A percentile compares a stretch with the other conserved stretches of the same genome.
These are phyloP conservation scores for Emmelina monodactyla DNA, from an alignment of 2,888 invertebrate genomes.

Conservation along the genomic window DNA sequence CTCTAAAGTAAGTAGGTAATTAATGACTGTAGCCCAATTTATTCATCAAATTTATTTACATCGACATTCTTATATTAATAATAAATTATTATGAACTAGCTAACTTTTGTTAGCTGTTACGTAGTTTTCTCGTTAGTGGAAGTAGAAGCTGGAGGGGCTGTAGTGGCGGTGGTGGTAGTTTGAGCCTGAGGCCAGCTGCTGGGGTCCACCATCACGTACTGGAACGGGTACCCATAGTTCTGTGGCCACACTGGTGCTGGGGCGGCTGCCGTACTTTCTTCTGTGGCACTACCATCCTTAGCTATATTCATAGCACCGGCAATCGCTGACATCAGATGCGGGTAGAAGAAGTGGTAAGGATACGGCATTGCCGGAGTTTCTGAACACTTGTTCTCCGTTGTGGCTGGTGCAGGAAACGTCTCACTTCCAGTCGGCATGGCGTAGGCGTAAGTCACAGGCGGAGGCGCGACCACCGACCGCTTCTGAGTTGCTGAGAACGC, in stretches of 20 bases:
- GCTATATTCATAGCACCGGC: slow-evolving; percentile 33
- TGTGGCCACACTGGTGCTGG: slow-evolving; percentile 34
- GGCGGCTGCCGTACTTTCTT: slow-evolving; percentile 26
- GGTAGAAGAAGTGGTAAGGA: slow-evolving; percentile 39
- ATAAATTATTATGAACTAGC: too few species aligned
- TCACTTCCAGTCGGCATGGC: slow-evolving; percentile 20
- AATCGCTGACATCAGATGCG: slow-evolving; percentile 45
- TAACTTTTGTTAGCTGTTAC: too few species aligned
- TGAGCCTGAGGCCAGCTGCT: slow-evolving; percentile 33
- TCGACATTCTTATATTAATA: too few species aligned
- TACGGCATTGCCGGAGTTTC: slow-evolving; percentile 16
- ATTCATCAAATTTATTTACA: too few species aligned
- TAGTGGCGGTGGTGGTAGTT: slow-evolving; percentile 17
- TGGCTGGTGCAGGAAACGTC: slow-evolving; percentile 12
- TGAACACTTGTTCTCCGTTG: slow-evolving; percentile 17
- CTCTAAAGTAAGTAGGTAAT: too few species aligned
- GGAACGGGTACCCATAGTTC: slow-evolving; percentile 37
- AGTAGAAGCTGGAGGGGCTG: slow-evolving; percentile 11
- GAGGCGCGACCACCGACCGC: slow-evolving; percentile 28
- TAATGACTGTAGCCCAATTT: too few species aligned
- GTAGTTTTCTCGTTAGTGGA: slow-evolving; percentile 18
- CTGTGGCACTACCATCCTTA: slow-evolving; percentile 32
- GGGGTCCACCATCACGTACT: slow-evolving; percentile 48
- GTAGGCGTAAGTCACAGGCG: slow-evolving; percentile 31
- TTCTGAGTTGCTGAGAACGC: slow-evolving; percentile 28